These are phyloP conservation scores for Mus pahari DNA, from an alignment of 2,113 vertebrate genomes.

Conservation along the genomic window DNA sequence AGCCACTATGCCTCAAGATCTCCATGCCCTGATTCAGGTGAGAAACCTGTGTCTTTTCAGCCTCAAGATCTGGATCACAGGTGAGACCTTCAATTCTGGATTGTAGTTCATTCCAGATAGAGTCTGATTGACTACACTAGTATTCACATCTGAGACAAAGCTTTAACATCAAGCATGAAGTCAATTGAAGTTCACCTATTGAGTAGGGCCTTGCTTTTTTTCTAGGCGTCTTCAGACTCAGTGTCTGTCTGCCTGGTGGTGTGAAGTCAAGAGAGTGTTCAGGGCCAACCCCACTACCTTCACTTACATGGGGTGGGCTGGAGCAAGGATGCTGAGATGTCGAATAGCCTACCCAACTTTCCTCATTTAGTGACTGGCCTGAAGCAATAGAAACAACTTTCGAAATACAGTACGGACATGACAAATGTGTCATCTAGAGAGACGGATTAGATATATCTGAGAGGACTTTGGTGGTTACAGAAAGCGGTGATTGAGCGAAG, in stretches of 20 bases:
- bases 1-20: too few species aligned
- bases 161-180: background rate
- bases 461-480: background rate
- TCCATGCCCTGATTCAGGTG: too few species aligned
- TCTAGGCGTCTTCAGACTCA: background rate
- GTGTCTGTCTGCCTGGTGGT: conserved; percentile 78
- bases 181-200: conserved; percentile 57
- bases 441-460: background rate
- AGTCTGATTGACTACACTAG: too few species aligned
- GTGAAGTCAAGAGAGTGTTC: background rate
- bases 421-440: background rate
- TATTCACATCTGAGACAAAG: background rate
- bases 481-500: background rate
- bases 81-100: too few species aligned
- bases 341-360: background rate
- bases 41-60: too few species aligned
- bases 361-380: background rate
- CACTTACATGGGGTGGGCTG: background rate
- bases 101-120: too few species aligned
- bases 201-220: conserved; percentile 60
- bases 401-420: too few species aligned
- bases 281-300: too few species aligned
- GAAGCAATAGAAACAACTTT: background rate
- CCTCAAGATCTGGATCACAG: too few species aligned
- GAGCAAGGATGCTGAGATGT: background rate